Conservation (phyloP, 2,888 invertebrate species). For the Neoscelio sp. region DNA sequence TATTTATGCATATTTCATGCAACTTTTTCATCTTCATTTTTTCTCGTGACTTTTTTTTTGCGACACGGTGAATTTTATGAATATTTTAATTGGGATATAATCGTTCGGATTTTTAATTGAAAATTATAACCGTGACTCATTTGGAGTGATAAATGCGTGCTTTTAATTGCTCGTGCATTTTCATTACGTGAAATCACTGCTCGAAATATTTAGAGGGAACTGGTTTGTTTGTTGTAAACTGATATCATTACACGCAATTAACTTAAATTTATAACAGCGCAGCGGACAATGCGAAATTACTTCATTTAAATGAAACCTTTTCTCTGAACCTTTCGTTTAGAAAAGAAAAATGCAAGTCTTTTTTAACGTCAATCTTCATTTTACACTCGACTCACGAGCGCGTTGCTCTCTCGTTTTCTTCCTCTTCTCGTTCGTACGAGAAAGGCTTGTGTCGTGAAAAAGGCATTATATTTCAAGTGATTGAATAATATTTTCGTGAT, state of each 20-base stretch:
- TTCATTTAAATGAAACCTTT: too few relatives aligned
- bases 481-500: conserved; percentile 34
- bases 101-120: conserved; percentile 17
- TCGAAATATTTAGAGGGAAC: conserved; percentile 13
- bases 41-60: neutral
- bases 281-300: too few relatives aligned
- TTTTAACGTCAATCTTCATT: conserved; percentile 22
- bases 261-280: too few relatives aligned
- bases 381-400: conserved; percentile 34
- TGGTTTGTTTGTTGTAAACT: neutral
- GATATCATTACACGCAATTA: neutral
- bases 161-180: conserved; percentile 14
- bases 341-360: too few relatives aligned
- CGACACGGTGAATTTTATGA: conserved; percentile 9
- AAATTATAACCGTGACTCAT: conserved; percentile 3
- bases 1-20: conserved; percentile 11
- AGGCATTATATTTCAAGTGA: conserved; percentile 29
- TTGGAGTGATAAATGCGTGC: conserved; percentile 10
- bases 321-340: too few relatives aligned
- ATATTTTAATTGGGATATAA: conserved; percentile 17
- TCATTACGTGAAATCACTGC: conserved; percentile 13
- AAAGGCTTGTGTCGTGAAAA: conserved; percentile 14
- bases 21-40: neutral
- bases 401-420: conserved; percentile 7
- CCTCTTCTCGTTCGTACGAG: conserved; percentile 29